Evolutionary conservation across 1,140 invertebrate genomes (phyloP), one percentile per base, ranked within the genome.

Genomic region (Lepidurus apus): DNA sequence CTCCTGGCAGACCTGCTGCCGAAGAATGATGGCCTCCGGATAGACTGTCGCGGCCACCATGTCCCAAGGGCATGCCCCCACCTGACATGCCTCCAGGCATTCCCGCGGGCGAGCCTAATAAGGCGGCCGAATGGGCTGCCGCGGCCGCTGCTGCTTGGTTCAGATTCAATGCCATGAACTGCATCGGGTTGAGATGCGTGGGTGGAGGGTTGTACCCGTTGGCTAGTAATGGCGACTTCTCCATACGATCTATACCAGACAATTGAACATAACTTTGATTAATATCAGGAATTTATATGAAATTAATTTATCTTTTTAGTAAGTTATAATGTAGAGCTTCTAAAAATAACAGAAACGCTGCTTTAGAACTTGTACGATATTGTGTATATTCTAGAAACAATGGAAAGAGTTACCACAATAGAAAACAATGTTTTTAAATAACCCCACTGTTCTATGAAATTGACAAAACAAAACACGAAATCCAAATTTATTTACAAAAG

Each of bases 161-260:
- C 53, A 80, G 82, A 77, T 83, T 83, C 73, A 85, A 81, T n/a
- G 85, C 85, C 83, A 87, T 85, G 80, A 86, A 85, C 34, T 86
- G 86, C 91, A 96, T 95, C 82, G 94, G 94, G 83, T 92, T 93
- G 80, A 94, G 88, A 84, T 94, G 92, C 81, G 95, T 95, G 74
- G 95, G 94, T 77, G 93, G 93, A 6, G 79, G 45, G 87, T 96
- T 96, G 88, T 97, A 97, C 45, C 95, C 95, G 84, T 97, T 97
- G 45, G 94, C 93, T 77, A 97, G 87, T 8, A 96, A 88, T 24
- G 94, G 94, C 42, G 93, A 95, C 86, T 97, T 97, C 85, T 96
- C 94, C 89, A 95, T 86, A 80, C 93, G 88, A 74, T 92, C 91
- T 85, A 94, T 92, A 87, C 94, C 1, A 26, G 26, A 26, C 26